phyloP scores from a whole-genome alignment of 2,113 vertebrate species.

The Anhinga anhinga region DNA sequence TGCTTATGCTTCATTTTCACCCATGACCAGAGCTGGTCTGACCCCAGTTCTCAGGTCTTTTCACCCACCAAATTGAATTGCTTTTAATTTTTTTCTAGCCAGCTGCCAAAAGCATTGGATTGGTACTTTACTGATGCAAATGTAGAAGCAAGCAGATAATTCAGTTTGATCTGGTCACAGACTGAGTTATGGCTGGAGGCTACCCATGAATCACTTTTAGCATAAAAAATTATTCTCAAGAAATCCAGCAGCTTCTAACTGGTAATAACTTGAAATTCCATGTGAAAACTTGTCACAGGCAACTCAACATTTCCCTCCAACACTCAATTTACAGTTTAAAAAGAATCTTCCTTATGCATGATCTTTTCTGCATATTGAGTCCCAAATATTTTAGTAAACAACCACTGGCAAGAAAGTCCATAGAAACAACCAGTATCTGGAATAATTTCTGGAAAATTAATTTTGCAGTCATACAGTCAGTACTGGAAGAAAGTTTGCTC shows the following conservation, averaged over 20 bases:
- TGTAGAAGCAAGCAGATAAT: conserved; percentile 5
- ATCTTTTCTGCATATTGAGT: not conserved
- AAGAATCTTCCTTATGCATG: not conserved
- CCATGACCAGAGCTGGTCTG: not conserved
- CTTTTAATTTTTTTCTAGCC: not conserved
- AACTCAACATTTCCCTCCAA: not conserved
- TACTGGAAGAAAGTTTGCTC: not conserved
- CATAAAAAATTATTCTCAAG: not conserved
- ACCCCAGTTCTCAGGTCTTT: not conserved
- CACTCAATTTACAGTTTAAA: not conserved
- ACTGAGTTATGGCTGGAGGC: not conserved
- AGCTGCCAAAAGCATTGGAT: not conserved
- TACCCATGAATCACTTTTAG: not conserved
- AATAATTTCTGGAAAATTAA: not conserved
- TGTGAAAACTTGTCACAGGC: not conserved
- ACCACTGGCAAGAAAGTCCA: not conserved
- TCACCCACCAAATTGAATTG: not conserved
- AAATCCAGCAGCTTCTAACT: not conserved
- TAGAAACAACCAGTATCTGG: not conserved
- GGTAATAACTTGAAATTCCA: not conserved
- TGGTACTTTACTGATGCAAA: not conserved
- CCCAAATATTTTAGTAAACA: not conserved
- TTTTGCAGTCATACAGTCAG: not conserved
- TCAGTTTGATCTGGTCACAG: conserved; percentile 12
- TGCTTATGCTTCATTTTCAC: not conserved